Base-by-base conservation (phyloP, 2,113 vertebrate genomes). In the Bambusicola thoracicus region DNA sequence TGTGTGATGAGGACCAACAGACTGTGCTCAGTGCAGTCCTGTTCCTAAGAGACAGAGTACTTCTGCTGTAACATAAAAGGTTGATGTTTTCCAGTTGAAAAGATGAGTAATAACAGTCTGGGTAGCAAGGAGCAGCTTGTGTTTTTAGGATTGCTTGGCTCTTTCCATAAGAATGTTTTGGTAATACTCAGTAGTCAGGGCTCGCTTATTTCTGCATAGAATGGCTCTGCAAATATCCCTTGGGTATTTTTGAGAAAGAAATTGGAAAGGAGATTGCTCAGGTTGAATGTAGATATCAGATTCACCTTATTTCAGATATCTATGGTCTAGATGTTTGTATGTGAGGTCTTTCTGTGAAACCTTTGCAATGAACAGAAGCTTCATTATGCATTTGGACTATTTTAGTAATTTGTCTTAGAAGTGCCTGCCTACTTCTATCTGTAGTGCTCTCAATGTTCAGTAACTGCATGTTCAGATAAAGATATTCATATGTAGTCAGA, bases 1-100 rank as follows among this genome's bases (percentile, higher is more conserved):
- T 48, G 27, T 11, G 6, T 88, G 93, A 65, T 48, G 61, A 81
- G 34, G 83, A 81, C 24, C 15, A 89, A 56, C 48, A 82, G 30
- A 70, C 27, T 59, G 27, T 49, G 40, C 80, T 81, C 55, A 49
- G 32, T 48, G 36, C 13, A 62, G 25, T 87, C 20, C n/a, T 56
- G 8, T 53, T 69, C 88, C 66, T 75, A 66, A 84, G 68, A 88
- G 87, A 90, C 25, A 44, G 17, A 13, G 8, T 83, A 74, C 10
- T 83, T 67, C 36, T 86, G 59, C 65, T 95, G 40, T 72, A 61
- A 78, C 56, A 81, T 80, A 81, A 92, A 77, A 83, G 18, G 34
- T 3, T 74, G 56, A 67, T 72, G 22, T 59, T 78, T 73, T 85
- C 66, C 48, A 81, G 65, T 18, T 74, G 41, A 87, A 95, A 77